Base-by-base conservation (phyloP, 1,140 invertebrate species). In the Akabosia matsudoensis region DNA sequence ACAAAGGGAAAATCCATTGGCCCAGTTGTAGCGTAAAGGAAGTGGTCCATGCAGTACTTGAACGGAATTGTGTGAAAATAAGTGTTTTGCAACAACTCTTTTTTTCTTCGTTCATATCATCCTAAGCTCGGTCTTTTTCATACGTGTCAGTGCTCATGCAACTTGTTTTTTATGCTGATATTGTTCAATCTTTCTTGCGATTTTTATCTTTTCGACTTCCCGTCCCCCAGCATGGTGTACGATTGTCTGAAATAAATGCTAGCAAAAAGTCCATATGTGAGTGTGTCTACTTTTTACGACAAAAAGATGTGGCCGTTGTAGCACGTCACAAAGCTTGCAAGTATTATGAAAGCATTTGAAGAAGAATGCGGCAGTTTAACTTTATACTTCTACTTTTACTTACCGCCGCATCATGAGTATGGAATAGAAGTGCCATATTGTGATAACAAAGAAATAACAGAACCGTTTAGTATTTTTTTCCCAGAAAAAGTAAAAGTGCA, bases 21-120 rank as follows among this genome's bases (percentile, higher is more conserved):
- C n/a, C n/a, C n/a, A n/a, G n/a, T n/a, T n/a, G n/a, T n/a, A n/a
- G n/a, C n/a, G n/a, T n/a, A n/a, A n/a, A n/a, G n/a, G n/a, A n/a
- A n/a, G n/a, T n/a, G n/a, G n/a, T n/a, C n/a, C n/a, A n/a, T n/a
- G n/a, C n/a, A n/a, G n/a, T n/a, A n/a, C n/a, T n/a, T n/a, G n/a
- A n/a, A n/a, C n/a, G n/a, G n/a, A n/a, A n/a, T n/a, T n/a, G n/a
- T 56, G 54, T 56, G 54, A 56, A 56, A 56, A 24, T 56, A 56
- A 56, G 54, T 56, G 54, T 56, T 56, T n/a, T 56, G 54, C 24
- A 10, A 16, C 54, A 56, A n/a, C n/a, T n/a, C n/a, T 56, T 24
- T 16, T 56, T 22, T 16, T 56, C 4, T 22, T 56, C 54, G 4
- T 10, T 22, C 54, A 13, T 56, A 13, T 24, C 37, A 10, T 45